phyloP scores from a whole-genome alignment of 2,113 vertebrate genomes.

The Emydocephalus ijimae region DNA sequence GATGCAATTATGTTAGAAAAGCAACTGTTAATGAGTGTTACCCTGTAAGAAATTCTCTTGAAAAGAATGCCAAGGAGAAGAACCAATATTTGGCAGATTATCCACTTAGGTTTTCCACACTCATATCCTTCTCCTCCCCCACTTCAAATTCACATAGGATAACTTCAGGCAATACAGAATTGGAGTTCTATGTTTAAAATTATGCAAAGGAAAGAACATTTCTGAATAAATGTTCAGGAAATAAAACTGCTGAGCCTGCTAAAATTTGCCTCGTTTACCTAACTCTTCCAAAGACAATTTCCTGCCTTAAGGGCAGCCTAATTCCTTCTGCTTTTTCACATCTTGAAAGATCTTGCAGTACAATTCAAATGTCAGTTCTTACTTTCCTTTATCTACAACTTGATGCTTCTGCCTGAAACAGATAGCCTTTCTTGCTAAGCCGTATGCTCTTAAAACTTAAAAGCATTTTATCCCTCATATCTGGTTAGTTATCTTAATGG shows the following conservation, averaged over 20 bases:
- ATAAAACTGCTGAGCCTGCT: not conserved
- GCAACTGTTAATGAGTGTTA: not conserved
- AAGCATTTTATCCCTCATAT: not conserved
- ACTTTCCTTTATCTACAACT: not conserved
- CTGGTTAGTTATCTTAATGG: not conserved
- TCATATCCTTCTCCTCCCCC: accelerated
- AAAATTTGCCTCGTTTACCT: not conserved
- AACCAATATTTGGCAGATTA: not conserved
- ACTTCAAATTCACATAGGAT: not conserved
- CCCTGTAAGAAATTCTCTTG: not conserved
- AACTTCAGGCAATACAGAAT: not conserved
- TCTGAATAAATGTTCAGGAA: not conserved
- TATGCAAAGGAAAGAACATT: not conserved
- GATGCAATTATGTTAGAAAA: not conserved
- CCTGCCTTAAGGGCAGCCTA: not conserved
- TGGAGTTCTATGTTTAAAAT: not conserved
- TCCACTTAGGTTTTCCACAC: not conserved
- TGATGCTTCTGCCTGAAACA: not conserved
- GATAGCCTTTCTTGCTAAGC: not conserved
- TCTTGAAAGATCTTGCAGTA: not conserved
- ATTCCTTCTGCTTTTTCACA: not conserved
- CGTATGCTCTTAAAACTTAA: not conserved
- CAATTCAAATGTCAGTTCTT: not conserved
- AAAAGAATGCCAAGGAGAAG: not conserved
- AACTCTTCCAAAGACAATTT: not conserved